Evolutionary conservation across 2,888 invertebrate species (phyloP).

Genomic region (Spodoptera picta): DNA sequence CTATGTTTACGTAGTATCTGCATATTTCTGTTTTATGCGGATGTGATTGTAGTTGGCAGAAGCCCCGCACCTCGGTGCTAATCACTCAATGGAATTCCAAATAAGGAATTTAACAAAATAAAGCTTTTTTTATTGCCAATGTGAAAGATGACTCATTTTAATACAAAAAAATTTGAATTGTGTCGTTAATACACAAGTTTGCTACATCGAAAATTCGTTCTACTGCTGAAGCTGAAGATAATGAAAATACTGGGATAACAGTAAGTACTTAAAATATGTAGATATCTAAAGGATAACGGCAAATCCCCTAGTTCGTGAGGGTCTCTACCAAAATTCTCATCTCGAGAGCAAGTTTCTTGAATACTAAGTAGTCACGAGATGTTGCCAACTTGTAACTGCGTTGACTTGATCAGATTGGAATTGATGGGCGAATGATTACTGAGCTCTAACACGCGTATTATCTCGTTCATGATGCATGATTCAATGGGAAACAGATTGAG

Average conservation of each 20-base stretch:
- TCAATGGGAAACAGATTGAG: conserved; percentile 37
- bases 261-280: conserved; percentile 11
- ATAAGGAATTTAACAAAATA: too few species aligned
- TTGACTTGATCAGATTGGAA: conserved; percentile 48
- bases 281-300: conserved; percentile 26
- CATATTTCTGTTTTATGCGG: conserved; percentile 45
- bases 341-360: conserved; percentile 21
- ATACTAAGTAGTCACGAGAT: conserved; percentile 36
- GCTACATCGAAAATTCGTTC: too few species aligned
- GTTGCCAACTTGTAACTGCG: conserved; percentile 37
- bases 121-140: neutral
- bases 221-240: too few species aligned
- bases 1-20: conserved; percentile 58
- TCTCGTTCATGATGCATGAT: conserved; percentile 29
- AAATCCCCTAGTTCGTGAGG: conserved; percentile 10
- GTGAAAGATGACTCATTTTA: neutral
- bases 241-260: conserved; percentile 2
- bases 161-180: too few species aligned
- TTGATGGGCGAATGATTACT: conserved; percentile 33
- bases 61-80: too few species aligned
- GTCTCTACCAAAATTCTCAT: conserved; percentile 41
- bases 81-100: conserved; percentile 26
- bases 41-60: conserved; percentile 18
- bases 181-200: too few species aligned
- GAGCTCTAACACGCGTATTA: conserved; percentile 27